Percentiles rank a stretch among this genome's conserved stretches.
Evolutionary conservation across 2,888 invertebrate genomes (phyloP).

Genomic region (Hydrotaea cyrtoneurina): DNA sequence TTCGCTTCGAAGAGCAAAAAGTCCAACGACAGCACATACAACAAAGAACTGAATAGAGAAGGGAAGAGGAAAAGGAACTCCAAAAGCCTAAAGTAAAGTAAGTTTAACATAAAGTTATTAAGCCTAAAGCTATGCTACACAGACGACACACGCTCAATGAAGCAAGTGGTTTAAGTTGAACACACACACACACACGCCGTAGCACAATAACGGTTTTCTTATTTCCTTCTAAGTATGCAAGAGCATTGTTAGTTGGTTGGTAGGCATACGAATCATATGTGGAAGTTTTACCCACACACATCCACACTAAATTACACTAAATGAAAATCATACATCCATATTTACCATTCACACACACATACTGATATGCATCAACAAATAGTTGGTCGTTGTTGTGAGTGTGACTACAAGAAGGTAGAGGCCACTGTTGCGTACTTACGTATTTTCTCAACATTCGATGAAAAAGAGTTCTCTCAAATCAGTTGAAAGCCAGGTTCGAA

Average conservation of each 20-base stretch:
- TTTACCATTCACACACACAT: too few relatives aligned
- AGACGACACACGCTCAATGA: neutral
- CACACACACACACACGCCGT: neutral
- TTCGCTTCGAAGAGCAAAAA: neutral
- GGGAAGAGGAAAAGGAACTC: neutral
- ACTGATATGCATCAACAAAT: neutral
- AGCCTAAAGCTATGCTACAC: conserved; percentile 53
- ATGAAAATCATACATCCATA: too few relatives aligned
- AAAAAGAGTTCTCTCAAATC: too few relatives aligned
- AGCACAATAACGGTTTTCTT: neutral
- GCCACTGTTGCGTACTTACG: neutral
- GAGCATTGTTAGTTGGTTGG: neutral
- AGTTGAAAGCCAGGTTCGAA: too few relatives aligned
- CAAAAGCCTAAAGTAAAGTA: conserved; percentile 38
- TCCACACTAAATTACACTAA: neutral
- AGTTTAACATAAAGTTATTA: conserved; percentile 53
- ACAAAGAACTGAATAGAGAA: neutral
- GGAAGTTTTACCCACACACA: neutral
- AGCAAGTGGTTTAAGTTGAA: neutral
- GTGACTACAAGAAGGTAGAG: neutral
- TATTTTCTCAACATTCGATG: too few relatives aligned
- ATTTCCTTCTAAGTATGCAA: neutral
- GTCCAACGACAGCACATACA: too few relatives aligned
- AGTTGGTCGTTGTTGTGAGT: neutral
- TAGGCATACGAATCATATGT: neutral